Base-by-base conservation (phyloP, 2,797 vertebrate species). In the Lophotriccus pileatus region DNA sequence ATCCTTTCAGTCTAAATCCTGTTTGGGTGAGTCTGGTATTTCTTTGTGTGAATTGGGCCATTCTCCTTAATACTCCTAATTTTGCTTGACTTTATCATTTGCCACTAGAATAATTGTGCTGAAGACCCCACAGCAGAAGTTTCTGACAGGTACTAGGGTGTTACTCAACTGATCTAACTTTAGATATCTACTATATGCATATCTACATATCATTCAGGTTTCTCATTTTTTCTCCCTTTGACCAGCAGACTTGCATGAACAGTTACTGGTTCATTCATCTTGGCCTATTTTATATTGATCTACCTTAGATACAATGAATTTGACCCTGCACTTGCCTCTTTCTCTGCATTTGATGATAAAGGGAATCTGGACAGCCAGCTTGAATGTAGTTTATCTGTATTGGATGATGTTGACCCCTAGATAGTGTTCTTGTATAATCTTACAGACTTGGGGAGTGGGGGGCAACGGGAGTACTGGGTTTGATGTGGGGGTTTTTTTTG, bases 31-130 rank as follows among this genome's bases (percentile, higher is more conserved):
- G 32, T 87, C 86, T 90, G 55, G 15, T 88, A n/a, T 81, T 91
- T 86, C 46, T 92, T 94, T 68, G 41, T 37, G 58, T 90, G 64
- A 92, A 50, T 52, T 95, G 81, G 14, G 25, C 83, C 18, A 24
- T 68, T 95, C 32, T 62, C 32, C 73, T 94, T 34, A 89, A 84
- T 93, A 77, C 62, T 96, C 60, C 13, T 84, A n/a, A n/a, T 96
- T 80, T 94, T 74, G 21, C 19, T 95, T 75, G 23, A 46, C 23
- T 91, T 63, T 69, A 36, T 89, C 53, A 49, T 94, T 93, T 96
- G 23, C 28, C 67, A 22, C 36, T 87, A n/a, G 72, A 77, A 70
- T 92, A 85, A 86, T 49, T 87, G 60, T 2, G 8, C 32, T 59
- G 64, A 81, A 80, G 68, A 72, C 43, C 23, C 22, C 63, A 72